phyloP scores from a whole-genome alignment of 2,888 invertebrate species.

The Chironomus riparius region DNA sequence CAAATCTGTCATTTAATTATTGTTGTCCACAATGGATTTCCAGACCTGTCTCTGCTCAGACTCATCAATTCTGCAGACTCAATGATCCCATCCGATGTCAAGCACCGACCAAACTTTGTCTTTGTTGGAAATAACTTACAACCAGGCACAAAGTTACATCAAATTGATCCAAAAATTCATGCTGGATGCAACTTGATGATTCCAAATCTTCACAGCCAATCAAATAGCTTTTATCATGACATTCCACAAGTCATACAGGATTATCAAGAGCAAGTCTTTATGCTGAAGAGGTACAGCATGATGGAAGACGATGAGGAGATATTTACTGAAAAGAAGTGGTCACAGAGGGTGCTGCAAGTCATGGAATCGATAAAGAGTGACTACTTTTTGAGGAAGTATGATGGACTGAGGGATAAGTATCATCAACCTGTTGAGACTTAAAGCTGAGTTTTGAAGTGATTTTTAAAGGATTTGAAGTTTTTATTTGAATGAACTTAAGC shows the following conservation, averaged over 20 bases:
- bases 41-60: constrained; percentile 73
- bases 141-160: constrained; percentile 63
- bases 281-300: constrained; percentile 36
- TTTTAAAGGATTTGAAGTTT: too few species aligned
- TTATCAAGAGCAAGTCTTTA: constrained; percentile 35
- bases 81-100: constrained; percentile 40
- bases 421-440: constrained; percentile 1
- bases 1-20: constrained; percentile 85
- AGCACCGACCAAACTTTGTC: constrained; percentile 74
- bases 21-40: constrained; percentile 81
- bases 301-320: constrained; percentile 32
- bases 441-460: neutral
- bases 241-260: constrained; percentile 32
- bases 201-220: constrained; percentile 27
- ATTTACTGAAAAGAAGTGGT: constrained; percentile 36
- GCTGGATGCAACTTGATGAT: neutral
- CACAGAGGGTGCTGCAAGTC: constrained; percentile 33
- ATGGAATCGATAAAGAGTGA: constrained; percentile 33
- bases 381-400: constrained; percentile 35
- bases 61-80: constrained; percentile 38
- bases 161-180: neutral
- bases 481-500: too few species aligned
- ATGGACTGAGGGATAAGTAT: constrained; percentile 29
- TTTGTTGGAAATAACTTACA: constrained; percentile 71
- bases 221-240: constrained; percentile 31